Conservation (phyloP, 92 coral and sea anemone genomes). For the Phenganax subtilis region DNA sequence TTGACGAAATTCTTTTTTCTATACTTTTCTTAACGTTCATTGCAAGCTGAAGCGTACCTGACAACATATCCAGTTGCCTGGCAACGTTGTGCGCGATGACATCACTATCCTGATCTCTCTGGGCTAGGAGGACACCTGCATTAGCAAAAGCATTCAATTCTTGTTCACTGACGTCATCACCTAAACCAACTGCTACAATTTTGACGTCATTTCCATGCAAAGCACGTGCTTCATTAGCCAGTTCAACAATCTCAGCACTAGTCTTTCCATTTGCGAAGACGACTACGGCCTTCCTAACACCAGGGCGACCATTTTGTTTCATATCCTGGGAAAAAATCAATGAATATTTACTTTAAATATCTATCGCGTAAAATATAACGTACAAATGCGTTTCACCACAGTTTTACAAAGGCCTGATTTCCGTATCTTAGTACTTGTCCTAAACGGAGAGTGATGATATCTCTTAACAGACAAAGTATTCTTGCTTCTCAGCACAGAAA, state of each 20-base stretch:
- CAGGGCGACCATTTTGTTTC: conserved; percentile 30
- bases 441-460: no score
- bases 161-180: conserved; percentile 35
- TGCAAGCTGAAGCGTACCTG: conserved; percentile 5
- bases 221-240: conserved; percentile 27
- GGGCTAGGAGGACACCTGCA: conserved; percentile 6
- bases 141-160: conserved; percentile 30
- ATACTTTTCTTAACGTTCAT: not conserved
- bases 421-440: no score
- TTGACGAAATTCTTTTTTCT: not conserved
- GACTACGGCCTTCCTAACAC: conserved; percentile 41
- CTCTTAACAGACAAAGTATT: no score
- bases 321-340: not conserved
- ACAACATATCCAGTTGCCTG: conserved; percentile 11
- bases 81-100: conserved; percentile 16
- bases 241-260: conserved; percentile 31
- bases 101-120: conserved; percentile 33
- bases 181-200: conserved; percentile 25
- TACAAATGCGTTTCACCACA: no score
- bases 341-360: no score
- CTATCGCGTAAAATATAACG: no score
- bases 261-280: conserved; percentile 39
- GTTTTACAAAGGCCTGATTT: no score
- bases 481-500: no score
- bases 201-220: conserved; percentile 36